Percentiles rank a stretch among this genome's conserved stretches.
phyloP scores from a whole-genome alignment of 2,888 invertebrate genomes.

The Lithophane semibrunnea region DNA sequence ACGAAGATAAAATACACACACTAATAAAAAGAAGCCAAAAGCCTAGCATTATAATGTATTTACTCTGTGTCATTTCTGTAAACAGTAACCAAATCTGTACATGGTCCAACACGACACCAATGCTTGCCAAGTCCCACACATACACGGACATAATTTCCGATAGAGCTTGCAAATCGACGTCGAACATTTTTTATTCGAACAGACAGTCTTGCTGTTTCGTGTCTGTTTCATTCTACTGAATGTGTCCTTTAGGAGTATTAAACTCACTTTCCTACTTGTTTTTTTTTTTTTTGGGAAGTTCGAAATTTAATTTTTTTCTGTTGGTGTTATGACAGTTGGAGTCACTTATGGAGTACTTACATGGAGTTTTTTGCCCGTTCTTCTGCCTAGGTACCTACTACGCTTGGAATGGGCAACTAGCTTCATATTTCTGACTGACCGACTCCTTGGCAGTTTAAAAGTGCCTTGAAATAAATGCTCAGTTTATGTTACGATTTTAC shows the following conservation, averaged over 20 bases:
- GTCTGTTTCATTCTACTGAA: slow-evolving; percentile 69
- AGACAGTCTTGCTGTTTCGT: slow-evolving; percentile 71
- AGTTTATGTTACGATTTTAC: background rate
- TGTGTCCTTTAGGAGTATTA: slow-evolving; percentile 51
- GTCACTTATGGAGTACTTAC: too few species aligned
- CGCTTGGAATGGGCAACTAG: too few species aligned
- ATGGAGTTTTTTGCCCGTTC: too few species aligned
- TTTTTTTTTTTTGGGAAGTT: slow-evolving; percentile 1
- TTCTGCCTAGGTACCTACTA: too few species aligned
- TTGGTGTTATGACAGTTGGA: background rate
- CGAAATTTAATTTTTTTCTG: background rate
- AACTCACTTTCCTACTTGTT: slow-evolving; percentile 17
- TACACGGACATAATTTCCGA: slow-evolving; percentile 77
- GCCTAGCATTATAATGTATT: background rate
- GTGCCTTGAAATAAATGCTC: too few species aligned
- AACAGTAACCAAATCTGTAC: slow-evolving; percentile 50
- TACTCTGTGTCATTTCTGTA: slow-evolving; percentile 42
- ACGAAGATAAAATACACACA: background rate
- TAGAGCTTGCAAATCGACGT: slow-evolving; percentile 77
- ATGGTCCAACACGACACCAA: slow-evolving; percentile 54
- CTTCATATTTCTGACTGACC: too few species aligned
- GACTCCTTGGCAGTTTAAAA: too few species aligned
- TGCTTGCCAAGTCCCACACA: slow-evolving; percentile 70
- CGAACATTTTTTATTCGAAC: slow-evolving; percentile 73
- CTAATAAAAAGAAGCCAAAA: background rate